Evolutionary conservation across 2,113 vertebrate species (phyloP).

Genomic region (Todiramphus saurophagus): DNA sequence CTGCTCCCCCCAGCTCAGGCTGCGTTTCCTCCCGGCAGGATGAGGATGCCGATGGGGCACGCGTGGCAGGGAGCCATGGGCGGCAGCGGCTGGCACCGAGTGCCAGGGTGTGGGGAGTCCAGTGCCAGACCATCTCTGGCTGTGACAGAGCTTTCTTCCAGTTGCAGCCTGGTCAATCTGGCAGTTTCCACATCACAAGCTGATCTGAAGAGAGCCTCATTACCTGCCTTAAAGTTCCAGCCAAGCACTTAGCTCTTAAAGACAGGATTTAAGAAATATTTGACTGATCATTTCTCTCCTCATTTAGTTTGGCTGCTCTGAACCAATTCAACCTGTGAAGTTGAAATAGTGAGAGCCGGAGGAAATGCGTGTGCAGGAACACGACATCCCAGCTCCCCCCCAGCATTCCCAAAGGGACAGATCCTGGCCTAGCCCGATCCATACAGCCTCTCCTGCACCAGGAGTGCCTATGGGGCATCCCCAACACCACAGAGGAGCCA

Average conservation of each 20-base stretch:
- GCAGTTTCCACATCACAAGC: constrained; percentile 66
- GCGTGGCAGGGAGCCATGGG: background rate
- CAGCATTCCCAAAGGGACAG: background rate
- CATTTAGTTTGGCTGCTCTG: constrained; percentile 72
- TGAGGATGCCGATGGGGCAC: rapidly evolving
- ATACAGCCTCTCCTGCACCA: background rate
- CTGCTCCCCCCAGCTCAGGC: background rate
- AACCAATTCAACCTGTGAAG: constrained; percentile 69
- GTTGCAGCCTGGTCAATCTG: constrained; percentile 63
- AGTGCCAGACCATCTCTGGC: rapidly evolving
- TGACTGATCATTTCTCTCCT: constrained; percentile 73
- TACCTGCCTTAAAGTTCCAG: constrained; percentile 67
- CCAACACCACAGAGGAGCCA: background rate
- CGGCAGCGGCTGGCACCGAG: background rate
- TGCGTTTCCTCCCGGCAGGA: background rate
- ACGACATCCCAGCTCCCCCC: background rate
- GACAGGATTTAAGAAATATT: constrained; percentile 69
- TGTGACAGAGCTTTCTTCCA: constrained; percentile 49
- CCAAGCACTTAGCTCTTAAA: constrained; percentile 69
- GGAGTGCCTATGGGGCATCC: background rate
- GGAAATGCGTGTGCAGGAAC: constrained; percentile 1
- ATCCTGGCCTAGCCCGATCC: background rate
- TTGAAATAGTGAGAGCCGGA: constrained; percentile 41
- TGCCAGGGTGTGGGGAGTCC: background rate
- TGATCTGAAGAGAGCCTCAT: constrained; percentile 71